Evolutionary conservation across 2,797 vertebrate species (phyloP).

Genomic region (Tauraco hartlaubi): DNA sequence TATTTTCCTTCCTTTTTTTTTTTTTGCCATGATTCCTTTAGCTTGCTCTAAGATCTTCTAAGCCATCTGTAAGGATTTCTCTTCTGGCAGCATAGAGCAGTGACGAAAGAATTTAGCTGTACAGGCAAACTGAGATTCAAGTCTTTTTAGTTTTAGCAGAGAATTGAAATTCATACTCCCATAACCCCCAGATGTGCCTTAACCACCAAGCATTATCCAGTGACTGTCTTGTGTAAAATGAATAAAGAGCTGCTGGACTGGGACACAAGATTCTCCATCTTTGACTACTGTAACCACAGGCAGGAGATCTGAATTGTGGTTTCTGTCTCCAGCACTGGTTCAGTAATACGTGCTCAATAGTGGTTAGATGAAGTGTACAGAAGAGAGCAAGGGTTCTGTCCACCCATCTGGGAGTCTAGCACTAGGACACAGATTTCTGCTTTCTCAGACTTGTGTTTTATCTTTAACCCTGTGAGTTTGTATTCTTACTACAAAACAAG

Average conservation of each 20-base stretch:
- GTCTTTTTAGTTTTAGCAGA: neutral
- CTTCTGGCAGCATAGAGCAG: neutral
- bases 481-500: neutral
- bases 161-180: neutral
- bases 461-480: neutral
- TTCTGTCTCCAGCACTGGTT: neutral
- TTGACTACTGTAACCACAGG: neutral
- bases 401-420: neutral
- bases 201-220: neutral
- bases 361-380: neutral
- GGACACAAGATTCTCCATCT: neutral
- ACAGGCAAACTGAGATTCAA: neutral
- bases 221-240: neutral
- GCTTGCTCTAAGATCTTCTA: neutral
- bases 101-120: neutral
- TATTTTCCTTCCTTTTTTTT: neutral
- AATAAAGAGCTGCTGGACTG: neutral
- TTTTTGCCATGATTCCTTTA: neutral
- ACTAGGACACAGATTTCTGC: neutral
- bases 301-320: neutral
- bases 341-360: neutral
- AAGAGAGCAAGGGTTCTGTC: neutral
- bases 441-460: neutral
- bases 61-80: neutral
- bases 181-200: neutral